phyloP scores from a whole-genome alignment of 2,797 vertebrate genomes.

The Myotis planiceps region DNA sequence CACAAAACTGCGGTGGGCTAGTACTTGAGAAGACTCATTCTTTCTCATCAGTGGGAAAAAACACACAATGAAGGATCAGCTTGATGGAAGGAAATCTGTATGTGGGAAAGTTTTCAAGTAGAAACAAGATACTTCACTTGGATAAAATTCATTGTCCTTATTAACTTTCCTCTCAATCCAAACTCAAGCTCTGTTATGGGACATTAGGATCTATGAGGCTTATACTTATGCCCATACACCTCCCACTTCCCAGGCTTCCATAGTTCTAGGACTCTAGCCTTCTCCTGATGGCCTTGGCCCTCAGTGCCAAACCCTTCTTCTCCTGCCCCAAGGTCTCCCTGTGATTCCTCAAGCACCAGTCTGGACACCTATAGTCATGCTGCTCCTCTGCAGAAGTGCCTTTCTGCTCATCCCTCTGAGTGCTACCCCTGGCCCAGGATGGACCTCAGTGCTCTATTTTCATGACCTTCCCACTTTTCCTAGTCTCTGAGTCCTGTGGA shows the following conservation, averaged over 20 bases:
- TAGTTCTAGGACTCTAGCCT: not conserved
- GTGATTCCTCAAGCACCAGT: not conserved
- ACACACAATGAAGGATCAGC: not conserved
- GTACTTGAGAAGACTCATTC: not conserved
- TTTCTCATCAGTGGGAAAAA: not conserved
- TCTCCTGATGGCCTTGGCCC: not conserved
- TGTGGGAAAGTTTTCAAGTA: not conserved
- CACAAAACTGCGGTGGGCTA: not conserved
- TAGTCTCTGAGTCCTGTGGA: not conserved
- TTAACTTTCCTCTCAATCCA: not conserved
- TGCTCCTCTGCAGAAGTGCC: not conserved
- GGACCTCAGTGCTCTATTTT: not conserved
- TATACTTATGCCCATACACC: not conserved
- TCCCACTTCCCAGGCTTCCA: not conserved
- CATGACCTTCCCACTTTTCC: not conserved
- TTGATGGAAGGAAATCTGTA: constrained; percentile 36
- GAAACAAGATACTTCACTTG: not conserved
- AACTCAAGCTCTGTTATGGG: not conserved
- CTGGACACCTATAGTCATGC: not conserved
- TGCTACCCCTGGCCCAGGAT: not conserved
- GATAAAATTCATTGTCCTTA: not conserved
- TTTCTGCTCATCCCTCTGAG: not conserved
- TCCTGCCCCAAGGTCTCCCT: not conserved
- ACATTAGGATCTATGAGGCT: not conserved
- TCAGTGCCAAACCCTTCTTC: not conserved